Conservation (phyloP, 2,113 vertebrate genomes). For the Heterochromis multidens region DNA sequence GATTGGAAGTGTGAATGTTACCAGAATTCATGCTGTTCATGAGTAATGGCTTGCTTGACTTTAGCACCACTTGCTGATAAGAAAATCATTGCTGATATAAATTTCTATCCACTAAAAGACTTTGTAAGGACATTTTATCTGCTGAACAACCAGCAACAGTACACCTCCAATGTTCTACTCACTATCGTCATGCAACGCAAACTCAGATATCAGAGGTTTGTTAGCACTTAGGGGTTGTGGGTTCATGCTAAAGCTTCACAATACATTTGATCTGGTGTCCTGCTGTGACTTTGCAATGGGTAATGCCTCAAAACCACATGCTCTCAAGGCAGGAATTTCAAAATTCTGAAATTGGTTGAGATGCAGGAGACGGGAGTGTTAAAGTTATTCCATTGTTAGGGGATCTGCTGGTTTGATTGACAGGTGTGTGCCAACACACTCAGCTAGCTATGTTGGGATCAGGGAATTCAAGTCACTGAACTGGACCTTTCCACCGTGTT, state of each 20-base stretch:
- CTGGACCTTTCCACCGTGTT: neutral
- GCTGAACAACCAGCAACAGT: neutral
- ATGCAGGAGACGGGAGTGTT: neutral
- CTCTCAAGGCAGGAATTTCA: neutral
- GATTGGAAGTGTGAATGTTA: too few species aligned
- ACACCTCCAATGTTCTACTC: neutral
- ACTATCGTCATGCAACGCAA: neutral
- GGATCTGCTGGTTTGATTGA: neutral
- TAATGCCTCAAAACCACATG: neutral
- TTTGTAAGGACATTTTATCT: neutral
- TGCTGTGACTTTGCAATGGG: neutral
- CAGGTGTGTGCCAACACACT: neutral
- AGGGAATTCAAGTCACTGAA: neutral
- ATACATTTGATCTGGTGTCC: neutral
- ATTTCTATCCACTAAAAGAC: neutral
- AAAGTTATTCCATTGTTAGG: neutral
- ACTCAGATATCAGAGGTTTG: too few species aligned
- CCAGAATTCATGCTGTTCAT: too few species aligned
- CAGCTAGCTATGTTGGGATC: neutral
- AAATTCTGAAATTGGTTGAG: accelerated
- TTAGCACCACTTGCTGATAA: too few species aligned
- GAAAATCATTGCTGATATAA: neutral
- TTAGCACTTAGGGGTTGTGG: neutral
- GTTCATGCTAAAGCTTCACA: accelerated
- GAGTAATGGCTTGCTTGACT: too few species aligned